phyloP scores from a whole-genome alignment of 2,113 vertebrate genomes.

The Rhizomys pruinosus region DNA sequence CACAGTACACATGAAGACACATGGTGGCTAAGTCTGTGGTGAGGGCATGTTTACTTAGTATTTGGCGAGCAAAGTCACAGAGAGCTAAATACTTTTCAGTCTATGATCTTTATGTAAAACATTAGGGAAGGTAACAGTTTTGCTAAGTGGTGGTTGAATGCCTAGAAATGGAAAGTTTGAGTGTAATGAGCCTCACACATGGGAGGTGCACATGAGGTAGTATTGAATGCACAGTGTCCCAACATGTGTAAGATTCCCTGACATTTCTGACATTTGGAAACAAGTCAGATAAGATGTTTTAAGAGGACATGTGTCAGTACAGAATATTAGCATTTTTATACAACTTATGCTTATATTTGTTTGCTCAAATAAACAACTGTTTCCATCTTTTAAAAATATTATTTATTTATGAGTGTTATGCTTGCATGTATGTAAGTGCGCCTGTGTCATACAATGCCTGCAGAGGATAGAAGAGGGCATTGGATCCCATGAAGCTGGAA shows the following conservation, averaged over 20 bases:
- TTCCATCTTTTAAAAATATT: neutral
- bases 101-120: too few relatives aligned
- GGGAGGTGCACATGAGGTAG: fast-evolving
- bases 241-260: neutral
- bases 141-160: neutral
- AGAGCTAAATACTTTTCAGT: neutral
- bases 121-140: neutral
- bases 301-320: neutral
- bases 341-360: neutral
- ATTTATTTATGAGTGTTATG: too few relatives aligned
- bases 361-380: neutral
- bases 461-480: too few relatives aligned
- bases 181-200: fast-evolving
- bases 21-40: fast-evolving
- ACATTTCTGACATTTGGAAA: neutral
- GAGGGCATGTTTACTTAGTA: neutral
- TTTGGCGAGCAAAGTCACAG: too few relatives aligned
- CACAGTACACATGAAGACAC: too few relatives aligned
- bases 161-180: neutral
- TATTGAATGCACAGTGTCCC: fast-evolving
- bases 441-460: too few relatives aligned
- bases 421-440: too few relatives aligned
- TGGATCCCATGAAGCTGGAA: too few relatives aligned
- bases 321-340: neutral
- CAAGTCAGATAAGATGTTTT: neutral